Conservation (phyloP, 2,888 invertebrate genomes). For the Dicyrtomina minuta region DNA sequence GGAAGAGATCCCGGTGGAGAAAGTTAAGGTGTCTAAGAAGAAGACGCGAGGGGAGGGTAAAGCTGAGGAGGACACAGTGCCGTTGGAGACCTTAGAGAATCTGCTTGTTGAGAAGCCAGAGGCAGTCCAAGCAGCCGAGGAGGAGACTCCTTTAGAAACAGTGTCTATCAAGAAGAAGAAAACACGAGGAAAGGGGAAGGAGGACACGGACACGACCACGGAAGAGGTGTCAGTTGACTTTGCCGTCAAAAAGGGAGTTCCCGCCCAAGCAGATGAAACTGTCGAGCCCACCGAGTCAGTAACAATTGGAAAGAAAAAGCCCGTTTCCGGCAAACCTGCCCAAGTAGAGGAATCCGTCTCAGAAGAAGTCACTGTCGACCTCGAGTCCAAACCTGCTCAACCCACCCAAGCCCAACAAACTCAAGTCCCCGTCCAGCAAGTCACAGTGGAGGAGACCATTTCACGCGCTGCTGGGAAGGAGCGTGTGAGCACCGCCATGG, state of each 20-base stretch:
- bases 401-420: neutral
- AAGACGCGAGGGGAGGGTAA: slow-evolving; percentile 8
- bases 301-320: neutral
- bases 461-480: slow-evolving; percentile 20
- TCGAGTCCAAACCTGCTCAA: neutral
- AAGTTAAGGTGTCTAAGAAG: slow-evolving; percentile 6
- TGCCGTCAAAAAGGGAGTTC: neutral
- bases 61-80: slow-evolving; percentile 54
- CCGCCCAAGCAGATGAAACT: neutral
- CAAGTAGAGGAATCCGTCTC: neutral
- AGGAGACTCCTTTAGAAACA: slow-evolving; percentile 34
- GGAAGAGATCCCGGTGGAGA: slow-evolving; percentile 13
- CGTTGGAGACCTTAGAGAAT: neutral
- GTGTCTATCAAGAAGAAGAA: slow-evolving; percentile 29
- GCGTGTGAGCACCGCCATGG: slow-evolving; percentile 1
- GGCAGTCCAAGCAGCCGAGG: slow-evolving; percentile 56
- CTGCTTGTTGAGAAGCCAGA: slow-evolving; percentile 61
- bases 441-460: slow-evolving; percentile 13
- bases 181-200: slow-evolving; percentile 8
- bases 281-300: slow-evolving; percentile 1
- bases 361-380: slow-evolving; percentile 4
- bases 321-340: neutral
- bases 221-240: slow-evolving; percentile 49
- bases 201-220: slow-evolving; percentile 47
- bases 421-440: slow-evolving; percentile 12